phyloP scores from a whole-genome alignment of 1,140 invertebrate genomes.

The Drosophila erecta region DNA sequence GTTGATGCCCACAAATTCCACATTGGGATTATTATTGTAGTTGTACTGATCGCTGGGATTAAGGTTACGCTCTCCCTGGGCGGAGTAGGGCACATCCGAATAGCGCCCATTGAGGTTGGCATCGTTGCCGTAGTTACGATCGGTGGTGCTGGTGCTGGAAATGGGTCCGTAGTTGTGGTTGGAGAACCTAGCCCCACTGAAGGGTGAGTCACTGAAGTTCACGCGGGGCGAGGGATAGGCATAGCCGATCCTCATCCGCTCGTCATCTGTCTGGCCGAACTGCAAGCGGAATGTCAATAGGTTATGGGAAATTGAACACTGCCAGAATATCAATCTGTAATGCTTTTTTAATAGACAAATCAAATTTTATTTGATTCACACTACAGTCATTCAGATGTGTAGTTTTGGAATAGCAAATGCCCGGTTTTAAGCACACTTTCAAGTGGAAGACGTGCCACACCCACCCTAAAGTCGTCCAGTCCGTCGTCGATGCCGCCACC shows the following conservation, averaged over 20 bases:
- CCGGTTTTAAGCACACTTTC: neutral
- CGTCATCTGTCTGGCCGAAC: conserved; percentile 79
- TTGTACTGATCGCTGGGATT: conserved; percentile 66
- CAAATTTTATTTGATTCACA: too few relatives aligned
- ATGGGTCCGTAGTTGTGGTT: conserved; percentile 69
- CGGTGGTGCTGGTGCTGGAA: conserved; percentile 51
- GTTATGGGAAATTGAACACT: neutral
- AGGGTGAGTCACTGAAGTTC: conserved; percentile 78
- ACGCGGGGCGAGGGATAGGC: conserved; percentile 55
- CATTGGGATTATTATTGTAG: conserved; percentile 65
- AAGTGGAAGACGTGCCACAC: conserved; percentile 11
- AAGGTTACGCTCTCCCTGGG: conserved; percentile 13
- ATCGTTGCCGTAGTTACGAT: conserved; percentile 58
- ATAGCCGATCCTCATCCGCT: conserved; percentile 76
- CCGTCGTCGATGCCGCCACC: conserved; percentile 60
- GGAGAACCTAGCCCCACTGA: conserved; percentile 65
- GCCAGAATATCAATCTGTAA: neutral
- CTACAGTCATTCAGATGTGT: too few relatives aligned
- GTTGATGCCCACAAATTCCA: conserved; percentile 58
- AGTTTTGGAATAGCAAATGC: too few relatives aligned
- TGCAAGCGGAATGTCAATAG: conserved; percentile 37
- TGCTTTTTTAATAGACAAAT: too few relatives aligned
- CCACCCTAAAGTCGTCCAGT: conserved; percentile 77
- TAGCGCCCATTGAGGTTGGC: conserved; percentile 28
- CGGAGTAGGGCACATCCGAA: conserved; percentile 20